Conservation (phyloP, 2,797 vertebrate genomes). For the Periparus ater region DNA sequence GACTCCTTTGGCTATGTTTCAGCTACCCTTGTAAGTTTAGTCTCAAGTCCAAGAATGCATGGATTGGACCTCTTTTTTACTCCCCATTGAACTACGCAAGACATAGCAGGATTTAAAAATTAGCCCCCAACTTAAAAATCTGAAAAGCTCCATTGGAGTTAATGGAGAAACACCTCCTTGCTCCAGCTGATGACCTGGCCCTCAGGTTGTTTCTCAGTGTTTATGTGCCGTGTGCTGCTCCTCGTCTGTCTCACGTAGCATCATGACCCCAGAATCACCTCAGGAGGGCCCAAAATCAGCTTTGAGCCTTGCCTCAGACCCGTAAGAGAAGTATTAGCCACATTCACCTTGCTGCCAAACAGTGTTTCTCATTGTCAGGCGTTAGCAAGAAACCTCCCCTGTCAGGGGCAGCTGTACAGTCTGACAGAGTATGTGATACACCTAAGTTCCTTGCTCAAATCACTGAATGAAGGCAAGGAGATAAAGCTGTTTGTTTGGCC, state of each 20-base stretch:
- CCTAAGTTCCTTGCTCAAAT: background rate
- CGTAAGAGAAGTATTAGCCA: background rate
- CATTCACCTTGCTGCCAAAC: background rate
- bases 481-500: background rate
- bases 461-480: background rate
- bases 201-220: background rate
- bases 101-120: background rate
- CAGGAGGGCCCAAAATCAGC: background rate
- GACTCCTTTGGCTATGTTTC: background rate
- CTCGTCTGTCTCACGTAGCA: fast-evolving
- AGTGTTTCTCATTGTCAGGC: background rate
- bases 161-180: background rate
- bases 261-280: fast-evolving
- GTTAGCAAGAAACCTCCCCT: background rate
- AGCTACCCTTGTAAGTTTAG: background rate
- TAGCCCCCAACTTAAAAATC: background rate
- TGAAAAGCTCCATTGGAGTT: background rate
- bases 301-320: background rate
- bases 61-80: background rate
- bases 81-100: background rate
- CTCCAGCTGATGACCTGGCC: background rate
- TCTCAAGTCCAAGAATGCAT: background rate
- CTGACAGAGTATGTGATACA: background rate
- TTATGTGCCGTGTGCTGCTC: background rate
- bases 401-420: background rate